phyloP scores from a whole-genome alignment of 2,113 vertebrate species.

The Poecile atricapillus region DNA sequence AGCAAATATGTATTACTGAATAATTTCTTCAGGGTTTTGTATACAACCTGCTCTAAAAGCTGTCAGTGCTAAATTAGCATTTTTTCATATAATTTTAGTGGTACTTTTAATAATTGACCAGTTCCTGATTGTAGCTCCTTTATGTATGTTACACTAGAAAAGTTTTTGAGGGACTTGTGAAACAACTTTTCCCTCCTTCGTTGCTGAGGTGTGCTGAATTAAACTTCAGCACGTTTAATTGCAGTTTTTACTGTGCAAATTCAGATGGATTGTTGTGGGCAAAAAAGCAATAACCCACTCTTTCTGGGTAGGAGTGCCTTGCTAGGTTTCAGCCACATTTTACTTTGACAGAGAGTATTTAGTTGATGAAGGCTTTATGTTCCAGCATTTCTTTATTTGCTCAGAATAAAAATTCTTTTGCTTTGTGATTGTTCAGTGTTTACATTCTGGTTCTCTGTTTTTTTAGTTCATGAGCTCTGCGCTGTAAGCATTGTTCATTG shows the following conservation, averaged over 20 bases:
- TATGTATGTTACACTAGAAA: background rate
- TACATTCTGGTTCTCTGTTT: background rate
- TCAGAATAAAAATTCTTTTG: slow-evolving; percentile 21
- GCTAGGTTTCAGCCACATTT: background rate
- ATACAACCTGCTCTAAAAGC: background rate
- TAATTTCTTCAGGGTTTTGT: background rate
- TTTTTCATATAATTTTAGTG: background rate
- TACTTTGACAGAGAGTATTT: background rate
- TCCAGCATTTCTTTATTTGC: background rate
- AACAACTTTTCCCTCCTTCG: background rate
- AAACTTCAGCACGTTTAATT: background rate
- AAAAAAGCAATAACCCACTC: background rate
- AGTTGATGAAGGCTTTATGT: slow-evolving; percentile 10
- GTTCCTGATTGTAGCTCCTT: background rate
- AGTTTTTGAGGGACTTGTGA: slow-evolving; percentile 36
- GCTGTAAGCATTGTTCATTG: background rate
- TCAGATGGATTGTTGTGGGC: background rate
- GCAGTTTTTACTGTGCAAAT: background rate
- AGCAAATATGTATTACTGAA: background rate
- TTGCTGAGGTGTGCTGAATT: background rate
- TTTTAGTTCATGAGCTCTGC: background rate
- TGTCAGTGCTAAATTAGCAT: background rate
- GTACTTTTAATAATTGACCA: background rate
- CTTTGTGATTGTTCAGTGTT: background rate
- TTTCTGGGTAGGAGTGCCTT: background rate